Evolutionary conservation across 2,113 vertebrate genomes (phyloP).

Genomic region (Mola mola): DNA sequence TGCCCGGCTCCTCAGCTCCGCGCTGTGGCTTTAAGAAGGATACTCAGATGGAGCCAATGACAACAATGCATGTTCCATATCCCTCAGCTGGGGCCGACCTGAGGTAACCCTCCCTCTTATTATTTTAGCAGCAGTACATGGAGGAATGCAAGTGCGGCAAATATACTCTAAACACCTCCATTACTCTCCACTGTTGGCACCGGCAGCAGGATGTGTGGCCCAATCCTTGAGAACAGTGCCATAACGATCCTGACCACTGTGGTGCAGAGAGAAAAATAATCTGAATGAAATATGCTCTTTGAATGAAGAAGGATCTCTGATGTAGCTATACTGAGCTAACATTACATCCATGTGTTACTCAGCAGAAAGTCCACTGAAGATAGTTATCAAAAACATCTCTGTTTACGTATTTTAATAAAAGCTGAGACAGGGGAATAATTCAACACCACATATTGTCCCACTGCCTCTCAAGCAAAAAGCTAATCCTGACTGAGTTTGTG

Average conservation of each 20-base stretch:
- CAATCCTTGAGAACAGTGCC: slow-evolving; percentile 31
- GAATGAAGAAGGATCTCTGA: neutral
- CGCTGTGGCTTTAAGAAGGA: slow-evolving; percentile 70
- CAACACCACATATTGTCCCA: slow-evolving; percentile 34
- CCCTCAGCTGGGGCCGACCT: slow-evolving; percentile 71
- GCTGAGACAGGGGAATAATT: slow-evolving; percentile 12
- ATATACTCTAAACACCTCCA: slow-evolving; percentile 74
- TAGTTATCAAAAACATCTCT: slow-evolving; percentile 5
- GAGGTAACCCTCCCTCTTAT: slow-evolving; percentile 78
- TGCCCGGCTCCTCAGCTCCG: slow-evolving; percentile 39
- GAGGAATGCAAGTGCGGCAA: slow-evolving; percentile 75
- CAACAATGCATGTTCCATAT: slow-evolving; percentile 75
- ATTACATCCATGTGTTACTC: slow-evolving; percentile 13
- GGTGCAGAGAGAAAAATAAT: slow-evolving; percentile 11
- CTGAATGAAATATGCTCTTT: slow-evolving; percentile 3
- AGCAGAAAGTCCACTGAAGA: slow-evolving; percentile 29
- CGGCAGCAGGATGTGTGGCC: slow-evolving; percentile 50
- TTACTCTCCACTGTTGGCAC: slow-evolving; percentile 68
- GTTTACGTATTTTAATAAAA: slow-evolving; percentile 4
- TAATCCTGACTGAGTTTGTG: slow-evolving; percentile 61
- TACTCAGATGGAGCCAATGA: slow-evolving; percentile 69
- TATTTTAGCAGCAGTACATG: slow-evolving; percentile 78
- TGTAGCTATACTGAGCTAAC: slow-evolving; percentile 1
- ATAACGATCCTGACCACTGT: slow-evolving; percentile 22
- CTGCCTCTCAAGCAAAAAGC: slow-evolving; percentile 33